These are phyloP conservation scores for Monomorium pharaonis DNA, from an alignment of 1,140 invertebrate species.

Conservation along the genomic window DNA sequence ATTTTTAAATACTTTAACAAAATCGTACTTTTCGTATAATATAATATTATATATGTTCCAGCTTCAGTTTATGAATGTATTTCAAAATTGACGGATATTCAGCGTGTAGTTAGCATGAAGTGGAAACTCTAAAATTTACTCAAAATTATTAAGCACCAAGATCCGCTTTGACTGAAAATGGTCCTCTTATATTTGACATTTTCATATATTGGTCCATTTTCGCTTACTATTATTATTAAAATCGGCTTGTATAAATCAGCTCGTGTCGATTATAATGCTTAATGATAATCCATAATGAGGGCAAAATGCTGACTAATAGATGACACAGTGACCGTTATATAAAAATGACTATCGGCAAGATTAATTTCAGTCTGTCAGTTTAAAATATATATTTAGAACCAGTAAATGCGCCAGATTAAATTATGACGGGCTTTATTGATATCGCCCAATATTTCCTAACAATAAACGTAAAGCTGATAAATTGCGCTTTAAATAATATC, in stretches of 20 bases:
- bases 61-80: too few species aligned
- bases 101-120: too few species aligned
- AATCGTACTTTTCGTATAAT: too few species aligned
- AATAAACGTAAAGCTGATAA: constrained; percentile 56
- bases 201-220: too few species aligned
- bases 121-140: too few species aligned
- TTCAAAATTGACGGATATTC: too few species aligned
- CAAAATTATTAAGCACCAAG: too few species aligned
- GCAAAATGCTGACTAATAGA: background rate
- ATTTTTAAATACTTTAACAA: too few species aligned
- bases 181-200: too few species aligned
- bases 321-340: background rate
- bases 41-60: too few species aligned
- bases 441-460: constrained; percentile 49
- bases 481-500: constrained; percentile 58
- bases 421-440: constrained; percentile 52
- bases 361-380: background rate
- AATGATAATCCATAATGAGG: background rate
- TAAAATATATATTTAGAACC: constrained; percentile 39
- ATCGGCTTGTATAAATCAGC: background rate
- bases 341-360: background rate
- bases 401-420: constrained; percentile 40
- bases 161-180: too few species aligned
- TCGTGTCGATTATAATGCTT: background rate
- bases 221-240: too few species aligned